Evolutionary conservation across 2,888 invertebrate species (phyloP).

Genomic region (Drosophila engyochracea): DNA sequence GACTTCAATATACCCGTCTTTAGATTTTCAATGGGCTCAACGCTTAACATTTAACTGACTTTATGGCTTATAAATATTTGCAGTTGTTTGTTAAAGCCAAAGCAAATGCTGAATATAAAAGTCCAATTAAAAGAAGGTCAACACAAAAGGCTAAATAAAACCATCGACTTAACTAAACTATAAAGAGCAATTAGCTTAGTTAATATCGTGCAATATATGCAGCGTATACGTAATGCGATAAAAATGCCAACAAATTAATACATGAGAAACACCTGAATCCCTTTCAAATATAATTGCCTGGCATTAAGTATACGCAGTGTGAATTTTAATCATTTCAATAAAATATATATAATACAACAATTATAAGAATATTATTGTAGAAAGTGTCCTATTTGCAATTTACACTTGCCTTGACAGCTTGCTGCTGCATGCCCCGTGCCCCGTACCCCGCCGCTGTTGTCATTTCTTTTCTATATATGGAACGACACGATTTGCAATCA

Average conservation of each 20-base stretch:
- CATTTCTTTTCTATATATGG: conserved; percentile 28
- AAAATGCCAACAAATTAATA: not conserved
- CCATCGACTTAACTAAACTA: conserved; percentile 2
- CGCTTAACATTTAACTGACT: conserved; percentile 17
- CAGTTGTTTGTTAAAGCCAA: conserved; percentile 14
- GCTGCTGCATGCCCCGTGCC: conserved; percentile 7
- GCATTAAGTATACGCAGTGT: conserved; percentile 27
- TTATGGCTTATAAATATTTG: not conserved
- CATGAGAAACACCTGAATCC: not conserved
- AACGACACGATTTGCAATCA: conserved; percentile 70
- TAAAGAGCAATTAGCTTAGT: conserved; percentile 4
- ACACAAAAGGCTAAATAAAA: conserved; percentile 1
- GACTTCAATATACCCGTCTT: not conserved
- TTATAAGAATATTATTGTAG: not conserved
- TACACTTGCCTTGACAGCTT: not conserved
- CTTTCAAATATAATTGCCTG: not conserved
- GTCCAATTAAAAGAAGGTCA: not conserved
- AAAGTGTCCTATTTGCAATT: conserved; percentile 1
- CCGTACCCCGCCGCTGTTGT: conserved; percentile 16
- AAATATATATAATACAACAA: not conserved
- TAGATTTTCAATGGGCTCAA: not conserved
- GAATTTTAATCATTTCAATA: not conserved
- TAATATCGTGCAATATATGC: not conserved
- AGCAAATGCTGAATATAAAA: conserved; percentile 1
- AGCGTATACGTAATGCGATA: conserved; percentile 40